Evolutionary conservation across 1,140 invertebrate species (phyloP).

Genomic region (Drosophila sucinea): DNA sequence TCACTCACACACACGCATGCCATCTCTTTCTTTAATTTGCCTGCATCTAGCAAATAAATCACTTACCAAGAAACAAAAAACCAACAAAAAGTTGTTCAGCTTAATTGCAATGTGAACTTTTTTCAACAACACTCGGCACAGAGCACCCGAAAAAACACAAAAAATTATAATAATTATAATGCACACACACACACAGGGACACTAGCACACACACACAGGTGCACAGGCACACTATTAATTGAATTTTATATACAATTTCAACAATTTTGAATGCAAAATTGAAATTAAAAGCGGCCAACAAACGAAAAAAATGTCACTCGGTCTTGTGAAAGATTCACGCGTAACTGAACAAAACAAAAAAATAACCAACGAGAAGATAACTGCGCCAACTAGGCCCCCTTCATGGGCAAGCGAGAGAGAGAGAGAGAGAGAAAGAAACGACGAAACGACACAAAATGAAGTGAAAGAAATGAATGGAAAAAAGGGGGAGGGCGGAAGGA

Average conservation of each 20-base stretch:
- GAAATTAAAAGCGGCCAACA: constrained; percentile 23
- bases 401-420: constrained; percentile 11
- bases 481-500: constrained; percentile 16
- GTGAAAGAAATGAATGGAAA: constrained; percentile 22
- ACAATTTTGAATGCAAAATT: constrained; percentile 3
- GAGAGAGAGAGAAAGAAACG: constrained; percentile 17
- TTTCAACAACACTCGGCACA: constrained; percentile 7
- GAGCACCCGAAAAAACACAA: constrained; percentile 36
- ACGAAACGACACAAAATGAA: constrained; percentile 24
- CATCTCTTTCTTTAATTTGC: not conserved
- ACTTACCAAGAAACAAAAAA: constrained; percentile 29
- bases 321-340: constrained; percentile 81
- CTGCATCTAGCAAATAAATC: constrained; percentile 10
- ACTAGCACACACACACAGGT: no score
- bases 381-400: constrained; percentile 19
- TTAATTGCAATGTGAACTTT: constrained; percentile 46
- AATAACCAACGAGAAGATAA: constrained; percentile 2
- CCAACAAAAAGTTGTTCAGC: constrained; percentile 25
- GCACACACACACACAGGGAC: constrained; percentile 36
- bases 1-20: not conserved
- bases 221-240: constrained; percentile 15
- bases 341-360: constrained; percentile 61
- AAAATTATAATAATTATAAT: constrained; percentile 47
- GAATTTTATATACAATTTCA: constrained; percentile 9
- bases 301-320: constrained; percentile 64